These are phyloP conservation scores for Sarcophaga caerulescens DNA, from an alignment of 2,888 invertebrate genomes.

Conservation along the genomic window DNA sequence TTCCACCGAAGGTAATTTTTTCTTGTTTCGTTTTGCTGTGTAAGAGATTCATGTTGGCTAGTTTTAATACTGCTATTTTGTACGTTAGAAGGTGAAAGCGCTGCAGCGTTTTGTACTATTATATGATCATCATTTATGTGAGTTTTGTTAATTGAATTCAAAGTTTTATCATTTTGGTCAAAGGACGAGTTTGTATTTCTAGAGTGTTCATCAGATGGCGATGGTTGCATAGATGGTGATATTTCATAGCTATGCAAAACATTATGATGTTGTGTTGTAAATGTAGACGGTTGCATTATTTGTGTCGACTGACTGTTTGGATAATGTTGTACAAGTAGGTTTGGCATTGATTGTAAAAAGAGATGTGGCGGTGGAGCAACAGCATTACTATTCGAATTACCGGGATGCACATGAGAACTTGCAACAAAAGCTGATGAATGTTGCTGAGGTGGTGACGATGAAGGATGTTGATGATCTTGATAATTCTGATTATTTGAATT, in stretches of 20 bases:
- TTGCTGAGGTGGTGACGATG: conserved; percentile 67
- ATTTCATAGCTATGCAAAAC: conserved; percentile 73
- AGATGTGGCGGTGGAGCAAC: conserved; percentile 71
- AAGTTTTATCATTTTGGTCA: conserved; percentile 69
- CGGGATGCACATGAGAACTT: conserved; percentile 67
- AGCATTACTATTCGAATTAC: conserved; percentile 28
- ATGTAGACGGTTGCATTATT: conserved; percentile 65
- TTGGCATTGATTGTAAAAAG: conserved; percentile 74
- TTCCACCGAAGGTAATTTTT: conserved; percentile 61
- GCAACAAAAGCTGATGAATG: conserved; percentile 40
- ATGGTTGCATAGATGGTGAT: conserved; percentile 44
- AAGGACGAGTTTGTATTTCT: conserved; percentile 60
- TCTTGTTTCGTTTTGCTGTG: conserved; percentile 45
- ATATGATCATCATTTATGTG: conserved; percentile 63
- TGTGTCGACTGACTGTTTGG: conserved; percentile 49
- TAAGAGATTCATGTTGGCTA: conserved; percentile 20
- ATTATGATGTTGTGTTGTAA: conserved; percentile 69
- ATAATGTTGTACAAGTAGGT: conserved; percentile 76
- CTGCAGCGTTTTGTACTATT: conserved; percentile 66
- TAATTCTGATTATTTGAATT: conserved; percentile 68
- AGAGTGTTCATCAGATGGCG: conserved; percentile 46
- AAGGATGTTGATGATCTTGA: conserved; percentile 67
- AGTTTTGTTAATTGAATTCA: conserved; percentile 55
- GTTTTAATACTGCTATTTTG: conserved; percentile 47
- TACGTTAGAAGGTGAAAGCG: conserved; percentile 71